Conservation (phyloP, 1,140 invertebrate genomes). For the Odontomachus brunneus region DNA sequence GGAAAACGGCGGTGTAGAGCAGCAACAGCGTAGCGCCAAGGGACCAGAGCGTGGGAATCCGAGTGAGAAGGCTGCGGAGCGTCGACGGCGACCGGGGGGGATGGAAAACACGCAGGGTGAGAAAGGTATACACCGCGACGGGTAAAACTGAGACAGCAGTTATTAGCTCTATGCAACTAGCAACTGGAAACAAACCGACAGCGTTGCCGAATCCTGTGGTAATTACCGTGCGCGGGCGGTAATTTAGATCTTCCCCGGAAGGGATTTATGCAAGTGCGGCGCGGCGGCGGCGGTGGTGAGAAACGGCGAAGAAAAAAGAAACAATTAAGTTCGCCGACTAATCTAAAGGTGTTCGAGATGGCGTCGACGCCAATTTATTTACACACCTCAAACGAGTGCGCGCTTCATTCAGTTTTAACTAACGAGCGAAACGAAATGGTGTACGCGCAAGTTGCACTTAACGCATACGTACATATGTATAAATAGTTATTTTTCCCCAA, state of each 20-base stretch:
- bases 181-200: slow-evolving; percentile 24
- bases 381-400: too few relatives aligned
- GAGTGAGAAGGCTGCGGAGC: background rate
- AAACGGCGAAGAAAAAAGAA: slow-evolving; percentile 5
- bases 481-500: too few relatives aligned
- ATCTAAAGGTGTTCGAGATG: background rate
- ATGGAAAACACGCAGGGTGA: background rate
- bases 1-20: background rate
- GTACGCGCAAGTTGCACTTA: too few relatives aligned
- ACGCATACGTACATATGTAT: too few relatives aligned
- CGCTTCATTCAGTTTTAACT: too few relatives aligned
- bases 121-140: slow-evolving; percentile 10
- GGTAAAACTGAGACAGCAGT: slow-evolving; percentile 41
- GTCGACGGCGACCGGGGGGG: too few relatives aligned
- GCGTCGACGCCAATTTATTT: background rate
- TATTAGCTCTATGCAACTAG: slow-evolving; percentile 62
- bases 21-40: too few relatives aligned
- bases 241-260: slow-evolving; percentile 53
- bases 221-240: slow-evolving; percentile 60
- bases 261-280: slow-evolving; percentile 51
- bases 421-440: too few relatives aligned
- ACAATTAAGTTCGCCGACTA: slow-evolving; percentile 28
- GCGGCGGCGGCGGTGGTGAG: background rate
- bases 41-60: background rate
- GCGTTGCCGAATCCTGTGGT: slow-evolving; percentile 53